These are phyloP conservation scores for Ophthalmolycus amberensis DNA, from an alignment of 2,113 vertebrate genomes.

Conservation along the genomic window DNA sequence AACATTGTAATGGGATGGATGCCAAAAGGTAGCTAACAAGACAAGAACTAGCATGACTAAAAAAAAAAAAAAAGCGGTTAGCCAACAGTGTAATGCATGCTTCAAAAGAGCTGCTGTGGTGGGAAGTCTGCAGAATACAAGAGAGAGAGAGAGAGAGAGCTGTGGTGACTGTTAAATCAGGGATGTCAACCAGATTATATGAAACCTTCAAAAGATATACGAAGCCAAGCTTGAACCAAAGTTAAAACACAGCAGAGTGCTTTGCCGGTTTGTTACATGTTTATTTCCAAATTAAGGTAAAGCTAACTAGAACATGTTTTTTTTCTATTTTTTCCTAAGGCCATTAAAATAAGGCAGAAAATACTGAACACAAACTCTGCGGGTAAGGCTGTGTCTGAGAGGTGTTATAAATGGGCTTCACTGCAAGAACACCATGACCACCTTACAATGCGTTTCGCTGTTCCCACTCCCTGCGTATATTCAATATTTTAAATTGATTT, in stretches of 20 bases:
- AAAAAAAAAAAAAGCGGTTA: neutral
- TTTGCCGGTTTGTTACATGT: neutral
- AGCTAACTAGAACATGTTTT: neutral
- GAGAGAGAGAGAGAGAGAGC: neutral
- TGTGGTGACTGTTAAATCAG: slow-evolving; percentile 12
- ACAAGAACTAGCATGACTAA: neutral
- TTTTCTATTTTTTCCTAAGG: neutral
- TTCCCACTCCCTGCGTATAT: slow-evolving; percentile 25
- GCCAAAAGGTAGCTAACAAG: neutral
- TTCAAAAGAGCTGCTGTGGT: slow-evolving; percentile 1
- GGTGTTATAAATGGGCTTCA: neutral
- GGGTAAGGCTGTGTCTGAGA: neutral
- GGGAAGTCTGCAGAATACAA: neutral
- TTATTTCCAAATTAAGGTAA: neutral
- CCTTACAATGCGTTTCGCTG: neutral
- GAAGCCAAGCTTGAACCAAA: slow-evolving; percentile 2
- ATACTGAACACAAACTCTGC: neutral
- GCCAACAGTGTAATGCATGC: neutral
- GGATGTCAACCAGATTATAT: slow-evolving; percentile 1
- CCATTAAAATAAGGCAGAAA: slow-evolving; percentile 4
- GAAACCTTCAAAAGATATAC: neutral
- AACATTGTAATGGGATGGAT: neutral
- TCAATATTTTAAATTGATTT: slow-evolving; percentile 68
- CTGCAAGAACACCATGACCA: slow-evolving; percentile 2
- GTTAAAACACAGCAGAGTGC: neutral